Conservation (phyloP, 2,797 vertebrate genomes). For the Paramormyrops hopkinsi region DNA sequence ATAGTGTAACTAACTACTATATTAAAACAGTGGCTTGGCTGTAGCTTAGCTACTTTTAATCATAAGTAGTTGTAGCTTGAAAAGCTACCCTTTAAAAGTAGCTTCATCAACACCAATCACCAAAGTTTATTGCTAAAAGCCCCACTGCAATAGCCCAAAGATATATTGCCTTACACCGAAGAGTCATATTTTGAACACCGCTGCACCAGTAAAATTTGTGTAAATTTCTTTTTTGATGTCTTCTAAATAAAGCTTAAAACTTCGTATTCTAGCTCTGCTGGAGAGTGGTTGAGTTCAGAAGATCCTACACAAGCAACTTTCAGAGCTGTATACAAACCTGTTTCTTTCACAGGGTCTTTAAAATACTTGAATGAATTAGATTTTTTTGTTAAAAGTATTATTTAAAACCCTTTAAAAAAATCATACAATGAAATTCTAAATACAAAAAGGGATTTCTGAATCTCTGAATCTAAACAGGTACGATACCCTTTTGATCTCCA, state of each 20-base stretch:
- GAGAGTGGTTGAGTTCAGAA: background rate
- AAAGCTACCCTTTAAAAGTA: too few relatives aligned
- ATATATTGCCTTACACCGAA: background rate
- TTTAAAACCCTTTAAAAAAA: background rate
- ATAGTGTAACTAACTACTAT: too few relatives aligned
- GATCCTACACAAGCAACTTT: too few relatives aligned
- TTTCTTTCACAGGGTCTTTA: background rate
- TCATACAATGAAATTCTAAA: background rate
- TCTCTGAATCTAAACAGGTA: background rate
- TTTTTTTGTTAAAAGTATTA: background rate
- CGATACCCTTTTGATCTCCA: too few relatives aligned
- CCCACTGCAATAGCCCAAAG: background rate
- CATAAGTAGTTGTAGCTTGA: too few relatives aligned
- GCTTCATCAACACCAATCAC: too few relatives aligned
- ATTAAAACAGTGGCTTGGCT: too few relatives aligned
- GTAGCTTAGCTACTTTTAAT: too few relatives aligned
- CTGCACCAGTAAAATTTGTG: background rate
- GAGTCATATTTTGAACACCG: background rate
- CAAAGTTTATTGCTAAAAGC: background rate
- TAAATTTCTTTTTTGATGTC: background rate
- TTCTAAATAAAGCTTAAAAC: background rate
- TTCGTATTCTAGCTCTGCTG: background rate
- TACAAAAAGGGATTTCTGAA: background rate
- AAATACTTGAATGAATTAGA: background rate
- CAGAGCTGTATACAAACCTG: background rate